Base-by-base conservation (phyloP, 37 sponge, comb jelly and placozoan species). In the Oopsacas minuta region DNA sequence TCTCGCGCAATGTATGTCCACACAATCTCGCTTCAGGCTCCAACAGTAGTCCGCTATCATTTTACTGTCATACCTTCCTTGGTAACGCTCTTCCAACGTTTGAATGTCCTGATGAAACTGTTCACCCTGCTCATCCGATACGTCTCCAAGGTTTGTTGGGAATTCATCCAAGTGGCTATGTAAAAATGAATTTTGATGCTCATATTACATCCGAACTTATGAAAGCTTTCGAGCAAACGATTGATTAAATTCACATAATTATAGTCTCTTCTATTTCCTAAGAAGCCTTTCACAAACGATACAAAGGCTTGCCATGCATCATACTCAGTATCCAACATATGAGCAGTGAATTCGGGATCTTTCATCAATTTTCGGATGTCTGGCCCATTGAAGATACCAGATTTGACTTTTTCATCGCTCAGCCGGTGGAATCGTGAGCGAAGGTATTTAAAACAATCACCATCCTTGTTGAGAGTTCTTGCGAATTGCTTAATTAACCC, bases 311-410 rank as follows among this genome's bases (percentile, higher is more conserved):
- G 75, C 75, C 75, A 61, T 61, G 75, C 75, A 61, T 61, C 75
- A 61, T 61, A 12, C 75, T 61, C 75, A 61, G 75, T 61, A 61
- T 61, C 75, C 75, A 61, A 32, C 75, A 61, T 61, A 61, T 25
- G 5, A 25, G 75, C 20, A 61, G 75, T 61, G 75, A 61, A 61
- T 61, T 61, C 75, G 32, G 75, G 75, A 61, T 61, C 75, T 61
- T 61, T 61, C 75, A 61, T 61, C 75, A 61, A 61, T 61, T 61
- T 61, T 61, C 75, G 75, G 28, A 61, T 61, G 28, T 61, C 75
- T 61, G 75, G 75, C 75, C 75, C 75, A n/a, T 61, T 61, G 75
- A 61, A 61, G 75, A 61, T 61, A 61, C 75, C 75, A 61, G 75
- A 61, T 61, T 61, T 61, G 75, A 61, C 75, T n/a, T 61, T 61